Conservation (phyloP, 2,113 vertebrate species). For the Cephalopterus ornatus region DNA sequence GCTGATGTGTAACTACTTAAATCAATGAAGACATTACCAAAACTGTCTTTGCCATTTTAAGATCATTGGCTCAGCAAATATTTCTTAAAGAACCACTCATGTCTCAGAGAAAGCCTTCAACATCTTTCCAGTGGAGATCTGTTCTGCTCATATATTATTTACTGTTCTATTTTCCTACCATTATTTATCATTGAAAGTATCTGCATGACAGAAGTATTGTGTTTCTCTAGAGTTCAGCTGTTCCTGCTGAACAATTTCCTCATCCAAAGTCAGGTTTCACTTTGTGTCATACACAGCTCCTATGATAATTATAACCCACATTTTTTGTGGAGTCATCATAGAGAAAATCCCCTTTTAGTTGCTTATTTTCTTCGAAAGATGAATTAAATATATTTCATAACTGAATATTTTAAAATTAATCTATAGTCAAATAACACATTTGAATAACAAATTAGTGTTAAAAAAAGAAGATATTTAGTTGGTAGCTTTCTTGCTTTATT, state of each 20-base stretch:
- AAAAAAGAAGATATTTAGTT: not conserved
- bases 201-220: not conserved
- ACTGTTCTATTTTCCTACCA: not conserved
- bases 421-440: not conserved
- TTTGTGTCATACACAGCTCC: not conserved
- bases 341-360: not conserved
- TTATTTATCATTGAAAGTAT: not conserved
- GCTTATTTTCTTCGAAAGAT: not conserved
- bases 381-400: not conserved
- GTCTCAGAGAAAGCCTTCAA: not conserved
- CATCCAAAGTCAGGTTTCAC: not conserved
- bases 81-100: not conserved
- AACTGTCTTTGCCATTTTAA: not conserved
- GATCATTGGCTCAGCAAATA: not conserved
- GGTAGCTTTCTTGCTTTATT: not conserved
- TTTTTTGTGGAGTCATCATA: not conserved
- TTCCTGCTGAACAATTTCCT: not conserved
- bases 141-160: not conserved
- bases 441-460: not conserved
- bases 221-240: not conserved
- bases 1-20: not conserved
- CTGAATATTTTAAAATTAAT: slow-evolving; percentile 2
- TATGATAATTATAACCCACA: not conserved
- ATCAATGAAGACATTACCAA: not conserved
- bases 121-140: not conserved